phyloP scores from a whole-genome alignment of 2,888 invertebrate species.

The Drosophila monieri region DNA sequence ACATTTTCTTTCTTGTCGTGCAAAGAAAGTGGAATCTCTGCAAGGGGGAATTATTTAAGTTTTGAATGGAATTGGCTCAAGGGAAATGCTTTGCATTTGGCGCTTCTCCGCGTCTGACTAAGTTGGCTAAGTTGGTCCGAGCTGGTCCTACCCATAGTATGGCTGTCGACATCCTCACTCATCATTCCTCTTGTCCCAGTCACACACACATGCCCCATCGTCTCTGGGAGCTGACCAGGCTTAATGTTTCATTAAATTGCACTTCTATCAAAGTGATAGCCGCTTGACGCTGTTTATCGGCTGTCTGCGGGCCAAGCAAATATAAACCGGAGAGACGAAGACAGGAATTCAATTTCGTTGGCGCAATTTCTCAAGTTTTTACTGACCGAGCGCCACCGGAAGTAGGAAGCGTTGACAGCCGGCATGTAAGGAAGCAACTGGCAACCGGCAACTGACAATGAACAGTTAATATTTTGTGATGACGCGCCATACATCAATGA shows the following conservation, averaged over 20 bases:
- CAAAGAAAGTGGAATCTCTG: neutral
- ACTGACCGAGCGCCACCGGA: slow-evolving; percentile 20
- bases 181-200: too few relatives aligned
- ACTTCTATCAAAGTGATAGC: slow-evolving; percentile 29
- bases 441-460: slow-evolving; percentile 56
- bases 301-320: slow-evolving; percentile 21
- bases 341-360: slow-evolving; percentile 55
- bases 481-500: slow-evolving; percentile 81
- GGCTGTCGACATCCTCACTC: neutral
- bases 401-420: slow-evolving; percentile 51
- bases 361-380: slow-evolving; percentile 57
- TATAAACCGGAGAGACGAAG: slow-evolving; percentile 27
- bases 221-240: slow-evolving; percentile 18
- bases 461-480: slow-evolving; percentile 80
- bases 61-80: slow-evolving; percentile 11
- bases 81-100: slow-evolving; percentile 45
- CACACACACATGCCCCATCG: slow-evolving; percentile 8
- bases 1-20: slow-evolving; percentile 51
- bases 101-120: slow-evolving; percentile 31
- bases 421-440: slow-evolving; percentile 9
- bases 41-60: slow-evolving; percentile 55
- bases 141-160: neutral
- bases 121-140: slow-evolving; percentile 6
- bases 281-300: slow-evolving; percentile 34
- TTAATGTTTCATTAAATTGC: slow-evolving; percentile 45